Percentiles rank a stretch among this genome's conserved stretches.
These are phyloP conservation scores for Capromys pilorides DNA, from an alignment of 2,797 vertebrate species.

Conservation along the genomic window DNA sequence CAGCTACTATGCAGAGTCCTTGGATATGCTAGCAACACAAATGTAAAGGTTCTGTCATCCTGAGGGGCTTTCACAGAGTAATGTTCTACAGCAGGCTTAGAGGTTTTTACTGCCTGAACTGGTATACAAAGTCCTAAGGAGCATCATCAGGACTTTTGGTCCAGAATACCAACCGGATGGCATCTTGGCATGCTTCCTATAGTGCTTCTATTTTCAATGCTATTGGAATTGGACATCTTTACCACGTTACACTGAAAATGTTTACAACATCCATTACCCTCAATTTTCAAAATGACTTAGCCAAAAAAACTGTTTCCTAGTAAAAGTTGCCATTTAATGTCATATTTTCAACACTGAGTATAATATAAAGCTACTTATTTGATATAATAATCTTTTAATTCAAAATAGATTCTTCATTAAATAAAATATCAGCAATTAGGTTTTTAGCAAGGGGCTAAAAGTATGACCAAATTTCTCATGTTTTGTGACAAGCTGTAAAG, in stretches of 20 bases:
- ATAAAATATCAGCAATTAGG: conserved; percentile 39
- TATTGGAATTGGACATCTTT: neutral
- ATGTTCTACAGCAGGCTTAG: neutral
- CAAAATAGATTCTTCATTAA: conserved; percentile 21
- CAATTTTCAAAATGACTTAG: conserved; percentile 41
- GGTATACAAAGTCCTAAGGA: neutral
- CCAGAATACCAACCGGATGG: neutral
- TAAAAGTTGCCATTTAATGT: conserved; percentile 17
- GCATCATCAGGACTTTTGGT: neutral
- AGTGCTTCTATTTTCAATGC: neutral
- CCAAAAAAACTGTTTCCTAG: conserved; percentile 28
- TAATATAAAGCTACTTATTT: conserved; percentile 32
- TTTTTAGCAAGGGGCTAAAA: conserved; percentile 33
- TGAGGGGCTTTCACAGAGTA: neutral
- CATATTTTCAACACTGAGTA: neutral
- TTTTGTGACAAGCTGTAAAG: conserved; percentile 12
- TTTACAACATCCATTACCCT: neutral
- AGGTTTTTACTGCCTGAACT: neutral
- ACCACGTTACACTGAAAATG: neutral
- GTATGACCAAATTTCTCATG: conserved; percentile 44
- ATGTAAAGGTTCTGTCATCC: neutral
- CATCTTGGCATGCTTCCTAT: neutral
- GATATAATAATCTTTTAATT: conserved; percentile 61
- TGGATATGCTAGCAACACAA: neutral
- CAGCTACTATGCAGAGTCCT: neutral